Percentiles rank a stretch among this genome's conserved stretches.
Conservation (phyloP, 35 echinoderm and acorn worm species). For the Ophiothrix spiculata region DNA sequence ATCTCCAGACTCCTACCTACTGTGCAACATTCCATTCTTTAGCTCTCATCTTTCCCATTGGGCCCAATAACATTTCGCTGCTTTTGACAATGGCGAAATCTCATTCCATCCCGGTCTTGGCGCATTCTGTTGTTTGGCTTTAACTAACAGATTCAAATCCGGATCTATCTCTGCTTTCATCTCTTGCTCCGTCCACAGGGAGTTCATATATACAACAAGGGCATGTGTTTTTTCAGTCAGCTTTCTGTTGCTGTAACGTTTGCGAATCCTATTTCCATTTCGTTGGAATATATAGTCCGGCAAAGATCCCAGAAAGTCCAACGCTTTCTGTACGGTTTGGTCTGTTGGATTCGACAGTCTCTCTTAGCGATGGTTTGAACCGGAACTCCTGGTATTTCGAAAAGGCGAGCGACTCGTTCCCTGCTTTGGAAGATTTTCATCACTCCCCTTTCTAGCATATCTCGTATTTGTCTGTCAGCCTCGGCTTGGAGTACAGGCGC, state of each 20-base stretch:
- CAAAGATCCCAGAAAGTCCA: no score
- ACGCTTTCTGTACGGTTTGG: no score
- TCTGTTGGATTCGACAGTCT: no score
- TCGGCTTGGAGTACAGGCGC: background rate
- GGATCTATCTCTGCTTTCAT: background rate
- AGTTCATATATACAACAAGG: background rate
- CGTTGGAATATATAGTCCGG: no score
- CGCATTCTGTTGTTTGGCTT: background rate
- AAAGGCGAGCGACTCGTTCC: no score
- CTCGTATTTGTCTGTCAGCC: background rate
- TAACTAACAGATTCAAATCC: background rate
- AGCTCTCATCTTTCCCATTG: slow-evolving; percentile 26
- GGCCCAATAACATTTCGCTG: slow-evolving; percentile 14
- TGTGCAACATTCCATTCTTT: slow-evolving; percentile 33
- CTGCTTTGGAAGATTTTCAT: no score
- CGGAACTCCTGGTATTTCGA: no score
- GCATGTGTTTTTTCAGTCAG: no score
- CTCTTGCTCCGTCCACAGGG: background rate
- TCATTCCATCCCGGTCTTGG: slow-evolving; percentile 3
- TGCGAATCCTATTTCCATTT: no score
- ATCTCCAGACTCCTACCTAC: slow-evolving; percentile 42
- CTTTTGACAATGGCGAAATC: background rate
- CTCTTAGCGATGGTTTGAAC: no score
- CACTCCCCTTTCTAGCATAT: slow-evolving; percentile 1
- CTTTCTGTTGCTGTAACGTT: no score